These are phyloP conservation scores for Phoebastria nigripes DNA, from an alignment of 2,797 vertebrate species.

Conservation along the genomic window DNA sequence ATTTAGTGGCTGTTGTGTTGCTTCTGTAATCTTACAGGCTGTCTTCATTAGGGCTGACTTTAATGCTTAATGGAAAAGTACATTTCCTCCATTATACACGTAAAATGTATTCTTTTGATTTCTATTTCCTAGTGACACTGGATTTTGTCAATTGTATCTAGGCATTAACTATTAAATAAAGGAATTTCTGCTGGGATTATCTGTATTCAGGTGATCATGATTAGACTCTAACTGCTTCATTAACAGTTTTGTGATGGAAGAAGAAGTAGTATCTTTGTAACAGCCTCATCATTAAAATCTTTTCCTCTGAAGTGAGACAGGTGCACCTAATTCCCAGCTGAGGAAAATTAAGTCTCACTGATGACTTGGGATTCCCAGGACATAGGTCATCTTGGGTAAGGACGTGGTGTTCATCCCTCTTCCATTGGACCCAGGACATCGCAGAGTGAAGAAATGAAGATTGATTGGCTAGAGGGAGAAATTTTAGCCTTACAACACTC, in stretches of 20 bases:
- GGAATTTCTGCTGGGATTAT: background rate
- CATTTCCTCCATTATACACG: background rate
- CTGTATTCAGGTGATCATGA: background rate
- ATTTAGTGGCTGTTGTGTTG: background rate
- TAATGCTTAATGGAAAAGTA: background rate
- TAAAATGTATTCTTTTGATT: background rate
- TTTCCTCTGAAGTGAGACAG: background rate
- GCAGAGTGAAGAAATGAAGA: background rate
- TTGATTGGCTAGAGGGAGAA: background rate
- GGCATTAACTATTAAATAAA: constrained; percentile 29
- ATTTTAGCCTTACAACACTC: background rate
- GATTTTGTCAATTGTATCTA: background rate
- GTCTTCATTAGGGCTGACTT: background rate
- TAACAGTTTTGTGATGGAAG: background rate
- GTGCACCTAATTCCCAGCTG: background rate
- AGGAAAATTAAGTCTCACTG: background rate
- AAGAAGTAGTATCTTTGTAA: background rate
- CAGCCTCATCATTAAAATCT: background rate
- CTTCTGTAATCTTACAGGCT: background rate
- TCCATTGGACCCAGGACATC: background rate
- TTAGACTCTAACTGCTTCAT: background rate
- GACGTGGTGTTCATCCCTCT: background rate
- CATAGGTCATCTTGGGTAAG: background rate
- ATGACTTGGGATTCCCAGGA: background rate
- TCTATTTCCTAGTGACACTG: background rate